Evolutionary conservation across 2,888 invertebrate genomes (phyloP).

Genomic region (Scaptomyza flava): DNA sequence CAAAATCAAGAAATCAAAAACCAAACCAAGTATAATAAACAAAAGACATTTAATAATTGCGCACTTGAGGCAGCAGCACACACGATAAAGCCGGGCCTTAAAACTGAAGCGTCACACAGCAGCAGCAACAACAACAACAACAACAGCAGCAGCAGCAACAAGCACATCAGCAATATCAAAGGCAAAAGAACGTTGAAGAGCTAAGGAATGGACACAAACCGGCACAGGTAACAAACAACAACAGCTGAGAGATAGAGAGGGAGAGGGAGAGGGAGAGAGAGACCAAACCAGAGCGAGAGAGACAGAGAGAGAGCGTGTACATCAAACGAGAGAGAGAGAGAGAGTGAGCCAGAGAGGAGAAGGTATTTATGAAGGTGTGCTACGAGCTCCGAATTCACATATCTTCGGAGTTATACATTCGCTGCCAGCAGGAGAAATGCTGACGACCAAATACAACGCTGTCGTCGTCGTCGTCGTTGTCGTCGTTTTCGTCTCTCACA

Average conservation of each 20-base stretch:
- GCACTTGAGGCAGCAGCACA: conserved; percentile 65
- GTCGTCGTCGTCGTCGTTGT: conserved; percentile 24
- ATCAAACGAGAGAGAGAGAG: conserved; percentile 20
- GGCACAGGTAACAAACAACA: conserved; percentile 53
- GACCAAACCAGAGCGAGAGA: conserved; percentile 1
- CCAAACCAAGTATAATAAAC: conserved; percentile 38
- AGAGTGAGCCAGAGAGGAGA: conserved; percentile 47
- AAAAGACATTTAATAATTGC: conserved; percentile 67
- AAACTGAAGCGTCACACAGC: conserved; percentile 29
- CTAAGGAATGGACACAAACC: conserved; percentile 19
- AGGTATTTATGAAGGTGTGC: conserved; percentile 53
- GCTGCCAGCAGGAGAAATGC: conserved; percentile 70
- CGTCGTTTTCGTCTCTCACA: conserved; percentile 45
- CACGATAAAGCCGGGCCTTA: conserved; percentile 48
- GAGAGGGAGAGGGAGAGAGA: conserved; percentile 2
- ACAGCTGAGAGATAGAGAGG: conserved; percentile 52
- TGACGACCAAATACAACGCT: conserved; percentile 35
- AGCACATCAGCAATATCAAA: conserved; percentile 17
- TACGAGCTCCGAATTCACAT: conserved; percentile 53
- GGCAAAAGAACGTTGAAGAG: conserved; percentile 40
- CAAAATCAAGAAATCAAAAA: conserved; percentile 10
- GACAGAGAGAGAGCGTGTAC: conserved; percentile 32
- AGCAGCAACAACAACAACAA: conserved; percentile 9
- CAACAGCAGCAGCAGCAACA: conserved; percentile 30
- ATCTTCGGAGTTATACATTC: conserved; percentile 54